phyloP scores from a whole-genome alignment of 2,888 invertebrate species.

The Acleris holmiana region DNA sequence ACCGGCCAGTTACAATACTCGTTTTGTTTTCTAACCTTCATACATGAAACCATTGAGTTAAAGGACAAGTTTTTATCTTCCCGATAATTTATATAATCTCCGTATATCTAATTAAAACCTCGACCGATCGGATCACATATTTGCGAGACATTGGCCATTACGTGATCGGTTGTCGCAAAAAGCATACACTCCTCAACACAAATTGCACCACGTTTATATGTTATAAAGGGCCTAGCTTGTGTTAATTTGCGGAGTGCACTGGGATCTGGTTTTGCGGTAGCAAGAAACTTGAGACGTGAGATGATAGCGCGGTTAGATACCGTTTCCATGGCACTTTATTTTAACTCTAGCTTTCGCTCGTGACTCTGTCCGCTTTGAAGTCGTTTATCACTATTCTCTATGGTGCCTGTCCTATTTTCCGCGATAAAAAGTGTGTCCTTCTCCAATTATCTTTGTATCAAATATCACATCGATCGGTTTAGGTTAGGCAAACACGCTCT shows the following conservation, averaged over 20 bases:
- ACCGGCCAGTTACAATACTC: slow-evolving; percentile 14
- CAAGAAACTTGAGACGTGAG: slow-evolving; percentile 65
- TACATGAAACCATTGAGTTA: slow-evolving; percentile 11
- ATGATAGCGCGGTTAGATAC: slow-evolving; percentile 44
- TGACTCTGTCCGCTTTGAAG: too few species aligned
- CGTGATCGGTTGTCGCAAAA: slow-evolving; percentile 26
- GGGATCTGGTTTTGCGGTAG: slow-evolving; percentile 49
- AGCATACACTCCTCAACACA: slow-evolving; percentile 23
- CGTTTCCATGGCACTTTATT: slow-evolving; percentile 25
- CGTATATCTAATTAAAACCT: slow-evolving; percentile 28
- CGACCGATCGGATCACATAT: slow-evolving; percentile 17
- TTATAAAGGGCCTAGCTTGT: slow-evolving; percentile 4
- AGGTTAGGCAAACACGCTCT: too few species aligned
- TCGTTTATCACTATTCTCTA: too few species aligned
- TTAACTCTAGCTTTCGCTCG: not conserved
- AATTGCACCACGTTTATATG: slow-evolving; percentile 16
- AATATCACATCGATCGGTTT: too few species aligned
- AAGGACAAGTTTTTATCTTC: slow-evolving; percentile 18
- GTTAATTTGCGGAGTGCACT: slow-evolving; percentile 36
- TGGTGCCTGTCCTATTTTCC: too few species aligned
- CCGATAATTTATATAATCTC: slow-evolving; percentile 12
- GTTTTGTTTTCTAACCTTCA: slow-evolving; percentile 15
- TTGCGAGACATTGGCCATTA: slow-evolving; percentile 27
- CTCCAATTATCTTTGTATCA: too few species aligned
- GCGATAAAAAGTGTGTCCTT: too few species aligned